Base-by-base conservation (phyloP, 2,888 invertebrate genomes). In the Trachelus tabidus region DNA sequence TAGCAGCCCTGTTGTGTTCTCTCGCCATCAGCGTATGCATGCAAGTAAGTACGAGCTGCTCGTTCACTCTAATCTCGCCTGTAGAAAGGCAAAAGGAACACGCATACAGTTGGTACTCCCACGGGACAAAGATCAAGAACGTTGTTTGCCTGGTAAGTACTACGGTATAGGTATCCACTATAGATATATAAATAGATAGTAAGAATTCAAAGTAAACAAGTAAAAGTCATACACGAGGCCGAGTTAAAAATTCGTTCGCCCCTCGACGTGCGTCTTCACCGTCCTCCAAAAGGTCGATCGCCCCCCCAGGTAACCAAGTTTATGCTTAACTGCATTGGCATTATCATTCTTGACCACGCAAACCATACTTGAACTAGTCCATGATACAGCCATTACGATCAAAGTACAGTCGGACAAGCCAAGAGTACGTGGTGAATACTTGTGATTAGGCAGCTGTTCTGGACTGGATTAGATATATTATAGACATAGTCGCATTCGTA, bases 61-160 rank as follows among this genome's bases (percentile, higher is more conserved):
- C 98, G 91, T 98, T 98, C 0, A 97, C 98, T 87, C 98, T 94
- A 89, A 97, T 97, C 92, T 98, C 98, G 87, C 97, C 96, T 96
- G 86, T 30, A 92, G 89, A 78, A 80, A 77, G 69, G 37, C 76
- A 81, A 56, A 56, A 56, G 23, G 23, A 56, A 56, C 56, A 23
- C 23, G 56, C 56, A 56, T 56, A 56, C 23, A 23, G 56, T 56
- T 9, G 23, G 6, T 56, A 23, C 56, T 56, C 56, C 56, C 56
- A 23, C 40, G 40, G 23, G 23, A 56, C 23, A 56, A 56, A 56
- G 40, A 56, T 56, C 40, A 23, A 56, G 40, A 56, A 56, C 40
- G 40, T 23, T 23, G 40, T 15, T 23, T 56, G 56, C 56, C 23
- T 23, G 56, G 23, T 56, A 56, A 56, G 56, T 23, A 9, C 9